phyloP scores from a whole-genome alignment of 2,113 vertebrate species.

The Gadus chalcogrammus region DNA sequence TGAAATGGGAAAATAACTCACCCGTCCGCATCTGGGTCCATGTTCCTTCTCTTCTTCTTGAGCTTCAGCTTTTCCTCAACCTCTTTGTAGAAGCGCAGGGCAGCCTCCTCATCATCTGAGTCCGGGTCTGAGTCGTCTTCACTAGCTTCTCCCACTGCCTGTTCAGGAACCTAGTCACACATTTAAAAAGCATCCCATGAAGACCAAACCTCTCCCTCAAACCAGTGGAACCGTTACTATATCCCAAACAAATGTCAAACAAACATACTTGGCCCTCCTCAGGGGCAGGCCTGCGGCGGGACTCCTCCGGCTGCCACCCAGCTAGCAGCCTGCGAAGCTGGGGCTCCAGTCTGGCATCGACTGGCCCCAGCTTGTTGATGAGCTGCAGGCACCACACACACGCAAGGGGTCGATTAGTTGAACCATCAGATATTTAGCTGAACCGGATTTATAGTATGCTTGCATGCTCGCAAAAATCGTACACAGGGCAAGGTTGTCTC shows the following conservation, averaged over 20 bases:
- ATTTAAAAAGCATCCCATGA: not conserved
- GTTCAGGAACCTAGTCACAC: conserved; percentile 42
- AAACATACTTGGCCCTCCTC: conserved; percentile 53
- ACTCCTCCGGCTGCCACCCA: conserved; percentile 28
- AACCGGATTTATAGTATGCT: too few species aligned
- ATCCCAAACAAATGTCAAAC: not conserved
- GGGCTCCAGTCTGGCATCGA: conserved; percentile 79
- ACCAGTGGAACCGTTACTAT: not conserved
- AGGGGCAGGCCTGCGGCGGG: conserved; percentile 25
- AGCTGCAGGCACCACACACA: conserved; percentile 39
- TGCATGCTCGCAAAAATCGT: too few species aligned
- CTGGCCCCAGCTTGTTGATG: conserved; percentile 72
- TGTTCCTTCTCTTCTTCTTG: conserved; percentile 62
- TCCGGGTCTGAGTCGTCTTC: conserved; percentile 56
- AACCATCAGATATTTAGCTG: too few species aligned
- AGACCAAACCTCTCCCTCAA: too few species aligned
- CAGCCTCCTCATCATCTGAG: conserved; percentile 75
- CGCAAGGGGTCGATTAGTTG: too few species aligned
- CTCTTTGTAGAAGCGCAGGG: conserved; percentile 75
- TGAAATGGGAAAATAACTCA: conserved; percentile 44
- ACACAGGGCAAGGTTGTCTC: too few species aligned
- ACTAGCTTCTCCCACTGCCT: conserved; percentile 20
- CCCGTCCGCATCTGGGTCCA: conserved; percentile 38
- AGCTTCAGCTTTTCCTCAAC: conserved; percentile 63
- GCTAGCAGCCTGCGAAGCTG: conserved; percentile 77